Base-by-base conservation (phyloP, 2,113 vertebrate genomes). In the Pungitius pungitius region DNA sequence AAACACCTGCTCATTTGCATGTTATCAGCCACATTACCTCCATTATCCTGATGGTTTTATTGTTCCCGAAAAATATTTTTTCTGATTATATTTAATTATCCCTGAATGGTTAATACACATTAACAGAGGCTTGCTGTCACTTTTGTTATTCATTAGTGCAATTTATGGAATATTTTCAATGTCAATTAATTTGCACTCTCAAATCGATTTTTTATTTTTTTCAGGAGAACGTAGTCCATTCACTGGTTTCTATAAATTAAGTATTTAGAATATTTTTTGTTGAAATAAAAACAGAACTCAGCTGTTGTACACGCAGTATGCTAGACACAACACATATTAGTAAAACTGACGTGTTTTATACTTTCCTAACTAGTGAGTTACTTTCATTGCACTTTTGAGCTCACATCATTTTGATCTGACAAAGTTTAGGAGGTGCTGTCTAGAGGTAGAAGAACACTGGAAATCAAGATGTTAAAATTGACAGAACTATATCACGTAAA, bases 101-200 rank as follows among this genome's bases (percentile, higher is more conserved):
- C 64, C 39, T 75, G 75, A 90, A 89, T 78, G 80, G 61, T 63
- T 80, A 86, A 75, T 83, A 80, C 42, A 71, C 80, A 86, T 90
- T 84, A 75, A 84, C 24, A 18, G 67, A 60, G 74, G 62, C 64
- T 71, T 78, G 51, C 78, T 87, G 79, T 74, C 69, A 87, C 84
- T 84, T 70, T 82, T 89, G 69, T 85, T 84, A 88, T 87, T 91
- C 69, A 92, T 91, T 89, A 86, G 83, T 66, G 64, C 76, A 86
- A 89, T 91, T 85, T 86, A 52, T 84, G 81, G 72, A 75, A 83
- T 78, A 88, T 85, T 88, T 87, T 88, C 72, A 67, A 45, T 22
- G 39, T 73, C 73, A 85, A 90, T 88, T 84, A 58, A 90, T 80
- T 84, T 82, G 26, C 70, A 51, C 71, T 83, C 73, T 78, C 76